Base-by-base conservation (phyloP, 2,888 invertebrate genomes). In the Melipona bicolor region DNA sequence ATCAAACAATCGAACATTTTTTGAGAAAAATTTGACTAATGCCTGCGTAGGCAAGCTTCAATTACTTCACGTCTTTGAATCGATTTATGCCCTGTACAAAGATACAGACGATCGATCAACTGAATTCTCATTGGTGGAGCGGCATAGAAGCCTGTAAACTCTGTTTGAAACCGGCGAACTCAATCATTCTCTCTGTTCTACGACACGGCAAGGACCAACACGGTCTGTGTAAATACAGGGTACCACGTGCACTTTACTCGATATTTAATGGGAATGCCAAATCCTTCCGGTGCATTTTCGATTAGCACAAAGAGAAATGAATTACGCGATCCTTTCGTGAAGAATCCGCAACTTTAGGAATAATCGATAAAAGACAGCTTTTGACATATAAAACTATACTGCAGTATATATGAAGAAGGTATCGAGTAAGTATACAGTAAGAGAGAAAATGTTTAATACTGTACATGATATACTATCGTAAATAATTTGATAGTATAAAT, bases 171-270 rank as follows among this genome's bases (percentile, higher is more conserved):
- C 73, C 65, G 56, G 59, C 81, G 80, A 86, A 86, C 87, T 92
- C 90, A 92, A 91, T 90, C 87, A 92, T 92, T 92, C 92, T 73
- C 89, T 92, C 87, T 91, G 91, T 91, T 79, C 71, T 76, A 74
- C 72, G 78, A 62, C 49, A 81, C 78, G 83, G 78, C 83, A 88
- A 86, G 86, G 85, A 79, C 89, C 82, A 84, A 85, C 85, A 87
- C 78, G 67, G 83, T 83, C 81, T 76, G 78, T 67, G 81, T 64
- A 90, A 86, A 90, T 83, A 90, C 65, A 64, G 77, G 82, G 73
- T 69, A 74, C 71, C 79, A 68, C 62, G 82, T 89, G 85, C 84
- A 82, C 88, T 85, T 88, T 87, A 84, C 81, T 88, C 64, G 76
- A 87, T 88, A 89, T 89, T 90, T 88, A 86, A 90, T 88, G 87